Base-by-base conservation (phyloP, 1,140 invertebrate species). In the Diplogasteroides magnus region DNA sequence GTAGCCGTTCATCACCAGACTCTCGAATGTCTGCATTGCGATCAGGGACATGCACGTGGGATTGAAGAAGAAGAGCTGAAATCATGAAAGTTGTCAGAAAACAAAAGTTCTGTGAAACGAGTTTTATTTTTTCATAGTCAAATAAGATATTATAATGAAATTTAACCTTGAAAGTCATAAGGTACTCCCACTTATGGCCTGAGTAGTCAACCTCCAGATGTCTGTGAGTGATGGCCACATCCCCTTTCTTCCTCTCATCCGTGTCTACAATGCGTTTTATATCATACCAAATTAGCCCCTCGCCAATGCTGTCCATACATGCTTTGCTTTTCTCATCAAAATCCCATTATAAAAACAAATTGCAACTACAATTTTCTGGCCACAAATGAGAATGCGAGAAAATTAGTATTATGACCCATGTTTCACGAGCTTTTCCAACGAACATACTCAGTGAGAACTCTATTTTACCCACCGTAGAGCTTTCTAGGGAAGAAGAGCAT, bases 1-100 rank as follows among this genome's bases (percentile, higher is more conserved):
- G 31, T 71, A 71, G 11, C 69, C 69, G 59, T 71, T 71, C 69
- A 71, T 71, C 1, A 71, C 15, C 48, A 71, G 48, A n/a, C 61
- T 63, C 64, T 71, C 69, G 29, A 71, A 60, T 14, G 69, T 71
- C 55, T 71, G 69, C 69, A 71, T 71, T 2, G 63, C 31, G 27
- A 71, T 71, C 1, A 71, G 61, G 55, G 37, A 63, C 69, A 71
- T 71, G 37, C 69, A 71, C 2, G 69, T 71, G 19, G 48, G 63
- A 31, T 71, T 71, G 63, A 31, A 64, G 19, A 71, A 27, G n/a
- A 71, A 57, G 25, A 71, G 56, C 69, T 71, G 48, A 48, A 64
- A 59, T 32, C 19, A 19, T 11, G 37, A 6, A 48, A 6, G 37
- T n/a, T n/a, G n/a, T n/a, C n/a, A n/a, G n/a, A n/a, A n/a, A n/a